Evolutionary conservation across 2,113 vertebrate species (phyloP).

Genomic region (Dipodomys spectabilis): DNA sequence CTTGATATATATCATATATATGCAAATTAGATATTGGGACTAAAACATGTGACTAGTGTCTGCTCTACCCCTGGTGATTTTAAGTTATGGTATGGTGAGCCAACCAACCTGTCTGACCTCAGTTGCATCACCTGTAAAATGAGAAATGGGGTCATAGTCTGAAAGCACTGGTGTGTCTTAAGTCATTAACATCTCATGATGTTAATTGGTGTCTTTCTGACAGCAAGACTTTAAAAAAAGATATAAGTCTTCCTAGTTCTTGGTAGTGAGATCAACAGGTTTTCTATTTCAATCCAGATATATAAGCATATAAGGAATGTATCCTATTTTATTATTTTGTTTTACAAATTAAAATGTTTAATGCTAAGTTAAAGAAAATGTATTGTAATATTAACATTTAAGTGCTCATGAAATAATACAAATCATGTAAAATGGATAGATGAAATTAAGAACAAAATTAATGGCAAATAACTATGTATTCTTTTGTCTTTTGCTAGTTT

Average conservation of each 20-base stretch:
- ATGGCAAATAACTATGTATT: slow-evolving; percentile 31
- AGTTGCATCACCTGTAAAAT: slow-evolving; percentile 17
- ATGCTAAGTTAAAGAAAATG: background rate
- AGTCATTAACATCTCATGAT: background rate
- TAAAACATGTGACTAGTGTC: background rate
- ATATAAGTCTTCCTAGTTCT: no score
- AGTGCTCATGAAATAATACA: background rate
- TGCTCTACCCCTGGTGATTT: background rate
- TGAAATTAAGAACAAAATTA: slow-evolving; percentile 52
- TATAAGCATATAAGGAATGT: background rate
- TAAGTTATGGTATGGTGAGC: no score
- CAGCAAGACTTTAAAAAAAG: background rate
- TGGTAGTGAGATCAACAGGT: background rate
- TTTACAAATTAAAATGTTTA: slow-evolving; percentile 43
- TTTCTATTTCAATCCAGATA: slow-evolving; percentile 32
- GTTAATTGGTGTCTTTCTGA: background rate
- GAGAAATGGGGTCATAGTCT: background rate
- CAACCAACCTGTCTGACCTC: background rate
- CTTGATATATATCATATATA: background rate
- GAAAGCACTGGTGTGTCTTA: background rate
- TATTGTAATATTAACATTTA: slow-evolving; percentile 49
- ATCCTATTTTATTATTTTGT: slow-evolving; percentile 29
- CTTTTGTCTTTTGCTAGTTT: slow-evolving; percentile 42
- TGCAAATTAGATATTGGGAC: background rate
- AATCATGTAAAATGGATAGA: slow-evolving; percentile 47